phyloP scores from a whole-genome alignment of 2,888 invertebrate genomes.

The Brachyopa scutellaris region DNA sequence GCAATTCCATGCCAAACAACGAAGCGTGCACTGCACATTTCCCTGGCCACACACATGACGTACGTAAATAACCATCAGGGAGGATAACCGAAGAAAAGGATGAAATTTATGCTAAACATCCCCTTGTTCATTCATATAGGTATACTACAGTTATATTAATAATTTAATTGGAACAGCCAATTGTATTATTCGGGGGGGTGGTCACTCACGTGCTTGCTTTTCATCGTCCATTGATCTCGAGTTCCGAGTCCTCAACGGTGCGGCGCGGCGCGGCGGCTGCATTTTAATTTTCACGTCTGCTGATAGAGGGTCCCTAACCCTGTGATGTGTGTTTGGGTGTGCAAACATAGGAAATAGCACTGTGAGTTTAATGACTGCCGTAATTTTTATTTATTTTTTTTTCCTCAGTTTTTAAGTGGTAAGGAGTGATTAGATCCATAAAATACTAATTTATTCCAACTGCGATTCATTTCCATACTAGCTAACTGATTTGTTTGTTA shows the following conservation, averaged over 20 bases:
- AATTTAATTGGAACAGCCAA: constrained; percentile 11
- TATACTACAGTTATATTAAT: no score
- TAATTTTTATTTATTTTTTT: constrained; percentile 22
- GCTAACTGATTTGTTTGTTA: no score
- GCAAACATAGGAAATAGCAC: neutral
- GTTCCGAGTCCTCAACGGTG: constrained; percentile 13
- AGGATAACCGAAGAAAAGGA: no score
- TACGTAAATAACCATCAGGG: neutral
- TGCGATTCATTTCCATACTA: no score
- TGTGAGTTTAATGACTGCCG: constrained; percentile 23
- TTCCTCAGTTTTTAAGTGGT: neutral
- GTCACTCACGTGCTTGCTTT: constrained; percentile 3
- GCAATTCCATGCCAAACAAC: constrained; percentile 6
- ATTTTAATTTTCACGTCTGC: constrained; percentile 22
- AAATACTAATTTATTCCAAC: no score
- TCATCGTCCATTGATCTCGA: constrained; percentile 36
- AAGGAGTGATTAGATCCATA: no score
- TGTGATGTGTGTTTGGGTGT: no score
- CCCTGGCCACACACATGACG: neutral
- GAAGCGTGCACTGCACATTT: constrained; percentile 20
- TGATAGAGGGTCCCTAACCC: neutral
- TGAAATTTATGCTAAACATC: neutral
- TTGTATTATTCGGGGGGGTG: neutral
- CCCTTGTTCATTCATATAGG: no score
- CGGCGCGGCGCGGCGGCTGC: constrained; percentile 15